These are phyloP conservation scores for Balearica regulorum DNA, from an alignment of 2,797 vertebrate genomes.

Conservation along the genomic window DNA sequence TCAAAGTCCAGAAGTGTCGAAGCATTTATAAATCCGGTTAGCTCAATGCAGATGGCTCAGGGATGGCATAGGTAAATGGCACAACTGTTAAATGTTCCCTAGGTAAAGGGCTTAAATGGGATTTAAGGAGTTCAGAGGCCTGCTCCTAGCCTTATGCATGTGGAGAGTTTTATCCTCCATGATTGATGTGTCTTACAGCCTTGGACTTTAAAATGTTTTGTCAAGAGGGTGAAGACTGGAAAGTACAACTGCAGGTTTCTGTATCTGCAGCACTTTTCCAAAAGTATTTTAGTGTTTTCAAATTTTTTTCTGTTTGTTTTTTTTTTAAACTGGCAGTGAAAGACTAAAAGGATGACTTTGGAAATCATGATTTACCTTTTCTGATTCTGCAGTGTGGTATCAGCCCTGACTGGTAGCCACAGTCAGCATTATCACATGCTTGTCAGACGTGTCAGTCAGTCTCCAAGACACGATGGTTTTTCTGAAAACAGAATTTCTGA, in stretches of 20 bases:
- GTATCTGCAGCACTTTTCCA: neutral
- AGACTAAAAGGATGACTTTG: neutral
- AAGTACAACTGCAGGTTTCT: neutral
- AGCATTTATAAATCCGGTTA: conserved; percentile 14
- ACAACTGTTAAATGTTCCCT: conserved; percentile 9
- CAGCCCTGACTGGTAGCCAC: neutral
- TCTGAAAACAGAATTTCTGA: neutral
- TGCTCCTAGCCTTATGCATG: neutral
- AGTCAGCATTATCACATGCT: neutral
- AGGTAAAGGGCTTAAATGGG: conserved; percentile 12
- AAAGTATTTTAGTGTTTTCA: neutral
- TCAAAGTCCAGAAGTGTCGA: neutral
- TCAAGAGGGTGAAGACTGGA: neutral
- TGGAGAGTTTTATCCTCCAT: neutral
- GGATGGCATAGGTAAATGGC: conserved; percentile 25
- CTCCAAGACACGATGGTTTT: neutral
- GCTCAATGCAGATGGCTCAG: neutral
- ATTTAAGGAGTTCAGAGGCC: conserved; percentile 4
- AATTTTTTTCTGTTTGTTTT: neutral
- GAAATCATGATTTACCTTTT: neutral
- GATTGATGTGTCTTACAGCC: neutral
- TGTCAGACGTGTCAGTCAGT: neutral
- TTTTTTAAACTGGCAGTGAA: neutral
- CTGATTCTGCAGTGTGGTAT: neutral
- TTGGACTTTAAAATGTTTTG: neutral